Evolutionary conservation across 2,888 invertebrate genomes (phyloP).

Genomic region (Orthosia gracilis): DNA sequence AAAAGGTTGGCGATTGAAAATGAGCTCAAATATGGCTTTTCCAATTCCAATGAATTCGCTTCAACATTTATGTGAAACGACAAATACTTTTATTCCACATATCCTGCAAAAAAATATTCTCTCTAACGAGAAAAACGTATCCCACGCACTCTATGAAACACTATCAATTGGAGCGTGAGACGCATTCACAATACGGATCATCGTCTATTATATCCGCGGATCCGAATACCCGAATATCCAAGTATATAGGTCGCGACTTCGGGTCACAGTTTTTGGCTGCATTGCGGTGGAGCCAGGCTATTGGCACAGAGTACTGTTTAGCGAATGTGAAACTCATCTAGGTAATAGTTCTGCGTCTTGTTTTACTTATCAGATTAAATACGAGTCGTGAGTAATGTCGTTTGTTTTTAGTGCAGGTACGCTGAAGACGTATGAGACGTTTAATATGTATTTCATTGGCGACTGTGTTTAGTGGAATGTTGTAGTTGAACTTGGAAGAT

Average conservation of each 20-base stretch:
- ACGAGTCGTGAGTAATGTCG: conserved; percentile 11
- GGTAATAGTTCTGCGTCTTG: conserved; percentile 53
- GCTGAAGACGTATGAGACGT: conserved; percentile 8
- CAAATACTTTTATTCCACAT: conserved; percentile 17
- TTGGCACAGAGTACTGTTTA: conserved; percentile 50
- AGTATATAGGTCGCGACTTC: conserved; percentile 62
- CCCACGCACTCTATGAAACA: conserved; percentile 56
- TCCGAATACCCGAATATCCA: conserved; percentile 50
- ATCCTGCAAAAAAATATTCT: conserved; percentile 19
- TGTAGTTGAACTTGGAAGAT: neutral
- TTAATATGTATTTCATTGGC: neutral
- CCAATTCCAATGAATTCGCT: conserved; percentile 3
- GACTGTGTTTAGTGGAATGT: neutral
- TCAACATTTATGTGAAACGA: conserved; percentile 12
- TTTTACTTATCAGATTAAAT: conserved; percentile 49
- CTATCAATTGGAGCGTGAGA: conserved; percentile 66
- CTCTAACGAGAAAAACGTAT: conserved; percentile 32
- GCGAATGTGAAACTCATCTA: conserved; percentile 57
- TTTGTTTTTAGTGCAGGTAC: conserved; percentile 38
- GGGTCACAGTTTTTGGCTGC: conserved; percentile 62
- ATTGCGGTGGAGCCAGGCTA: conserved; percentile 57
- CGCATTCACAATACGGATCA: conserved; percentile 63
- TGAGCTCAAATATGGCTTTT: conserved; percentile 6
- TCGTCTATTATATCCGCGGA: conserved; percentile 59
- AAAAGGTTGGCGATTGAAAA: neutral